A percentile compares a stretch with the other conserved stretches of the same genome.
Conservation (phyloP, 1,140 invertebrate species). For the Drosophila setifemur region DNA sequence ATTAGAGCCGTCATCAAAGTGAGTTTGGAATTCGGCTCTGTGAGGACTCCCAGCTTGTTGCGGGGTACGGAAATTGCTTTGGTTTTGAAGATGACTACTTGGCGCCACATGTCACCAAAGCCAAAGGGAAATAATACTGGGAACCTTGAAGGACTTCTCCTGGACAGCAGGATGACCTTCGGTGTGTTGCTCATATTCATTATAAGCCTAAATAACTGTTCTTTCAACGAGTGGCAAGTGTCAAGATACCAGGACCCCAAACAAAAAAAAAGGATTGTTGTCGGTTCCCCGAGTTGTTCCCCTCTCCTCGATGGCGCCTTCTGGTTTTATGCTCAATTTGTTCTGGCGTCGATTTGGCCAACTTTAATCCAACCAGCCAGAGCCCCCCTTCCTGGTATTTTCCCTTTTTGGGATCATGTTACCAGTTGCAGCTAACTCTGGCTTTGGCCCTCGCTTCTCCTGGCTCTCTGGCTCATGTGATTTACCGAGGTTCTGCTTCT, state of each 20-base stretch:
- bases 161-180: conserved; percentile 59
- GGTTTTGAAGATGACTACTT: conserved; percentile 34
- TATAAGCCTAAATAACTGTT: conserved; percentile 80
- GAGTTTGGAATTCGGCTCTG: conserved; percentile 17
- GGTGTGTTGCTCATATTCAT: conserved; percentile 78
- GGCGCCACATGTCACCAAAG: conserved; percentile 63
- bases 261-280: conserved; percentile 34
- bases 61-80: conserved; percentile 55
- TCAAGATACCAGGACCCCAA: conserved; percentile 72
- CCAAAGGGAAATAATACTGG: neutral
- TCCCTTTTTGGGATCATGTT: conserved; percentile 42
- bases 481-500: conserved; percentile 22
- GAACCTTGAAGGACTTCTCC: conserved; percentile 60
- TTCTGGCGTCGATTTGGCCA: conserved; percentile 56
- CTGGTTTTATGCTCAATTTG: conserved; percentile 82
- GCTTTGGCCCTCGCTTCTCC: conserved; percentile 10
- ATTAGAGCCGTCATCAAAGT: conserved; percentile 56
- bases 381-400: neutral
- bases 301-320: conserved; percentile 60
- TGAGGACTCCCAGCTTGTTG: conserved; percentile 21
- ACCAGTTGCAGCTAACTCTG: conserved; percentile 66
- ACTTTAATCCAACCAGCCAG: too few relatives aligned
- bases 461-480: conserved; percentile 23
- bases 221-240: conserved; percentile 74
- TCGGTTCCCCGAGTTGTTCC: conserved; percentile 1